Evolutionary conservation across 2,113 vertebrate species (phyloP).

Genomic region (Pleuronectes platessa): DNA sequence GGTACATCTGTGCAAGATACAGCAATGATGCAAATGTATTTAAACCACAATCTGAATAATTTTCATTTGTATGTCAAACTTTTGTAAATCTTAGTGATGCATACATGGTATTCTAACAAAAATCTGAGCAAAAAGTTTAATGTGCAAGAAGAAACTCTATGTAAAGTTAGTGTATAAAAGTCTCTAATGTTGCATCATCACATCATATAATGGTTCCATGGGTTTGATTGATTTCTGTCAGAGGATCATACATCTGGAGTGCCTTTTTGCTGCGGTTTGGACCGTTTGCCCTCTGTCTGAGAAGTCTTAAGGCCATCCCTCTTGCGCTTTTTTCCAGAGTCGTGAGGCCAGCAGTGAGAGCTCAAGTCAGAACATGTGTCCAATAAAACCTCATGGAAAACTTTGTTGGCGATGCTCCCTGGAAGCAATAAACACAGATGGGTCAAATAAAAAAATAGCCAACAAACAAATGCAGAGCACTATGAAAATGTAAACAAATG

Average conservation of each 20-base stretch:
- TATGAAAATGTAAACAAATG: too few relatives aligned
- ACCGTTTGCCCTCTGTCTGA: conserved; percentile 83
- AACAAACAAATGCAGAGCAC: neutral
- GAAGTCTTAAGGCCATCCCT: conserved; percentile 77
- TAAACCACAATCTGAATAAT: neutral
- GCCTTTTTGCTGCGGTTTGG: conserved; percentile 73
- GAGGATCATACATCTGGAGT: conserved; percentile 71
- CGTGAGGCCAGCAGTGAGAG: conserved; percentile 89
- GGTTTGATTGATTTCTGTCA: neutral
- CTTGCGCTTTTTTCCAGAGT: conserved; percentile 87
- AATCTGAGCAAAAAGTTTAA: too few relatives aligned
- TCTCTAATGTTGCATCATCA: too few relatives aligned
- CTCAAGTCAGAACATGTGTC: conserved; percentile 87
- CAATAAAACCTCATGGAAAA: conserved; percentile 92
- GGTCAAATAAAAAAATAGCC: neutral
- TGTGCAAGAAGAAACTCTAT: too few relatives aligned
- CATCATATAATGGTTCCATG: neutral
- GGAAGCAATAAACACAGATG: conserved; percentile 7
- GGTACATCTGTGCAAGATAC: neutral
- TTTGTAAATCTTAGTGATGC: too few relatives aligned
- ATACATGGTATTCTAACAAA: too few relatives aligned
- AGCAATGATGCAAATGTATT: neutral
- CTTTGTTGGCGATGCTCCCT: conserved; percentile 90
- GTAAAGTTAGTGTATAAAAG: too few relatives aligned
- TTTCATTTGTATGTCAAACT: too few relatives aligned